Percentiles rank a stretch among this genome's conserved stretches.
These are phyloP conservation scores for Hermetia illucens DNA, from an alignment of 1,140 invertebrate genomes.

Conservation along the genomic window DNA sequence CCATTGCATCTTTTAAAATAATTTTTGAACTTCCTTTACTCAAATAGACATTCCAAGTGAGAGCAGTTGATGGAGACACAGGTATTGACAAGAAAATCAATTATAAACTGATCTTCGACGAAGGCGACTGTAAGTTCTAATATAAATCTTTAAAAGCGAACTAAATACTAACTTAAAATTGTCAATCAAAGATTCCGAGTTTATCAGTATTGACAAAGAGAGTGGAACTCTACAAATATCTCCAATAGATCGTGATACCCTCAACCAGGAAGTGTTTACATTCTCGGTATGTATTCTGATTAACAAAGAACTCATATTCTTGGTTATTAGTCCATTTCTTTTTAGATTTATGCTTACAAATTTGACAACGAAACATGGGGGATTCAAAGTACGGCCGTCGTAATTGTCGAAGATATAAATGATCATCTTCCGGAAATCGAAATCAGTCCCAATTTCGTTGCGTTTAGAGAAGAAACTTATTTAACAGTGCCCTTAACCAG, in stretches of 20 bases:
- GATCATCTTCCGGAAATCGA: constrained; percentile 34
- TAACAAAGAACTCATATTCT: not conserved
- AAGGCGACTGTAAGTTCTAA: constrained; percentile 9
- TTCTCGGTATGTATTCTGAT: constrained; percentile 22
- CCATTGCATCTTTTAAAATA: not conserved
- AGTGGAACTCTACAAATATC: constrained; percentile 31
- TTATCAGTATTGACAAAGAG: constrained; percentile 6
- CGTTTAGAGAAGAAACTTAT: constrained; percentile 32
- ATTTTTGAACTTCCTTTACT: not conserved
- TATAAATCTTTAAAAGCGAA: not conserved
- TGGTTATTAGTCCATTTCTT: constrained; percentile 7
- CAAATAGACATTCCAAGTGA: constrained; percentile 24
- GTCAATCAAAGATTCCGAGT: constrained; percentile 1
- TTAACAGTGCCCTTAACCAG: constrained; percentile 27
- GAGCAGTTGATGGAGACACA: constrained; percentile 40
- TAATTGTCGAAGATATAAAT: constrained; percentile 40
- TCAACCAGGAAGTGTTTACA: constrained; percentile 35
- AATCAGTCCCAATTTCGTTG: constrained; percentile 19
- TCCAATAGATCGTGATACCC: constrained; percentile 35
- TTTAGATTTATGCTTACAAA: constrained; percentile 31
- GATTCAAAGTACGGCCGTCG: constrained; percentile 26
- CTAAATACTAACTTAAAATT: not conserved
- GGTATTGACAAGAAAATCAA: constrained; percentile 34
- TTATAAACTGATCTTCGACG: constrained; percentile 25
- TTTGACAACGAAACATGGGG: constrained; percentile 26